Conservation (phyloP, 2,797 vertebrate species). For the Craterocephalus amniculus region DNA sequence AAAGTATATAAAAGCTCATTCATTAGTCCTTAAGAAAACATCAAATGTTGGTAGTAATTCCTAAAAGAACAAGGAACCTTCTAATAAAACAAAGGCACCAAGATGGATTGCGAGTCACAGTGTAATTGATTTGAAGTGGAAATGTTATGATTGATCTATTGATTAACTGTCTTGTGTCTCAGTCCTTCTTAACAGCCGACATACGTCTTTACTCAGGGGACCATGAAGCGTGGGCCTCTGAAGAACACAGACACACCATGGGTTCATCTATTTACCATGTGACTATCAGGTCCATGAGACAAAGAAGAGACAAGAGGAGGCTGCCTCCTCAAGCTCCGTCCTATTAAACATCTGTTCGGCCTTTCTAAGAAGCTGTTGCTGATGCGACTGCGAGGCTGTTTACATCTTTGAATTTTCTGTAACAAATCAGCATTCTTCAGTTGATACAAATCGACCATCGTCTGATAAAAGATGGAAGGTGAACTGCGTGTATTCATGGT, state of each 20-base stretch:
- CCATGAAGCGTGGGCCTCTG: conserved; percentile 44
- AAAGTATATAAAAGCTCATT: conserved; percentile 8
- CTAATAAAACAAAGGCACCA: conserved; percentile 48
- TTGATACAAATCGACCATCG: conserved; percentile 2
- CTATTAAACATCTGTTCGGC: conserved; percentile 52
- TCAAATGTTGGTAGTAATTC: conserved; percentile 24
- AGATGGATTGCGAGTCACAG: conserved; percentile 54
- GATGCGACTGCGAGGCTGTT: conserved; percentile 23
- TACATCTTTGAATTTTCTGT: background rate
- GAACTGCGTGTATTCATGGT: background rate
- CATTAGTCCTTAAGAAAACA: conserved; percentile 23
- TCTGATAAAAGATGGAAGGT: conserved; percentile 14
- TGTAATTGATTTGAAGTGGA: conserved; percentile 82
- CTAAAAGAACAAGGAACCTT: background rate
- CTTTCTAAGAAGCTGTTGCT: conserved; percentile 17
- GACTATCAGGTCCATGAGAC: conserved; percentile 43
- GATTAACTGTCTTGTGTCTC: conserved; percentile 70
- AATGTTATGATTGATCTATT: conserved; percentile 86
- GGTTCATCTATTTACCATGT: conserved; percentile 47
- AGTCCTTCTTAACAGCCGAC: conserved; percentile 74
- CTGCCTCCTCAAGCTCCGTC: conserved; percentile 25
- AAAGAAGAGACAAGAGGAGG: conserved; percentile 44
- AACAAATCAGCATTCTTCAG: conserved; percentile 11
- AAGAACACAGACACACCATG: conserved; percentile 39
- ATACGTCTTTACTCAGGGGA: conserved; percentile 67